These are phyloP conservation scores for Clistopyga incitator DNA, from an alignment of 2,888 invertebrate species.

Conservation along the genomic window DNA sequence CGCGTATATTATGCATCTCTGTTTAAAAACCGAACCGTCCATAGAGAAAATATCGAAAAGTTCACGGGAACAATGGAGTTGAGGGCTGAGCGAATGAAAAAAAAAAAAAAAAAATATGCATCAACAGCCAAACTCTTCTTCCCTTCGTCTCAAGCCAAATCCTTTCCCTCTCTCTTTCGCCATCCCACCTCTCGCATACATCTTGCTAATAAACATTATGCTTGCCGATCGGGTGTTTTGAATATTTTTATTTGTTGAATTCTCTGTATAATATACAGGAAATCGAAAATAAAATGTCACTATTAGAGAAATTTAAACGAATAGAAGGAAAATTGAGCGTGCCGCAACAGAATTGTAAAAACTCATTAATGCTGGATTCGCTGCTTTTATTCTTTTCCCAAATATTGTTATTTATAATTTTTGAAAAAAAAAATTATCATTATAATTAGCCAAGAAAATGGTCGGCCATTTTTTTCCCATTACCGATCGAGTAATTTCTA, in stretches of 20 bases:
- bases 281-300: background rate
- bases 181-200: background rate
- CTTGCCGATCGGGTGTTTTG: background rate
- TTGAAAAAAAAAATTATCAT: background rate
- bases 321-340: background rate
- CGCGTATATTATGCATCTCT: conserved; percentile 40
- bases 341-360: too few relatives aligned
- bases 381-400: too few relatives aligned
- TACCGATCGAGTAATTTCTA: too few relatives aligned
- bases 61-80: conserved; percentile 43
- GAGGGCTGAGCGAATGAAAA: conserved; percentile 49
- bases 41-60: conserved; percentile 56
- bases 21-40: conserved; percentile 66
- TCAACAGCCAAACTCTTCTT: conserved; percentile 19
- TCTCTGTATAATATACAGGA: background rate
- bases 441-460: background rate
- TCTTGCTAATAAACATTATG: background rate
- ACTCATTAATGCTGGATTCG: too few relatives aligned
- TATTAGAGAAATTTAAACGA: background rate
- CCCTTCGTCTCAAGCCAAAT: background rate
- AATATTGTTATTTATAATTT: too few relatives aligned
- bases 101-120: conserved; percentile 22
- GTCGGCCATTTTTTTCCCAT: too few relatives aligned
- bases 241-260: background rate
- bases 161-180: background rate